Evolutionary conservation across 1,140 invertebrate genomes (phyloP).

Genomic region (Reticulitermes speratus): DNA sequence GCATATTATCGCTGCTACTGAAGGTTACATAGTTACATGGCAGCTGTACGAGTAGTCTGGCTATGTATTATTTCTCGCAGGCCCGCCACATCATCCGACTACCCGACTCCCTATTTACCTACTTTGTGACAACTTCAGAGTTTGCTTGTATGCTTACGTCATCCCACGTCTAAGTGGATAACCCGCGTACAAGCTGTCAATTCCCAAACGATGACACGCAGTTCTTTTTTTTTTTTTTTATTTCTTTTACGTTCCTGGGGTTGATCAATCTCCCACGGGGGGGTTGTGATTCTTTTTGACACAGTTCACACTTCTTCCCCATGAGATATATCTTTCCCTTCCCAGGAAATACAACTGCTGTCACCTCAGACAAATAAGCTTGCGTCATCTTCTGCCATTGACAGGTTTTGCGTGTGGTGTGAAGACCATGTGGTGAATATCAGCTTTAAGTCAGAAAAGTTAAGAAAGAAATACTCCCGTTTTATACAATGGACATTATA

Average conservation of each 20-base stretch:
- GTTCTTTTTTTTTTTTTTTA: not conserved
- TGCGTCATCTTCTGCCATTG: not conserved
- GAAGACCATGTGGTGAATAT: too few species aligned
- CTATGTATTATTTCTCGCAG: too few species aligned
- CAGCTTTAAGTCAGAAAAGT: too few species aligned
- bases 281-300: constrained; percentile 8
- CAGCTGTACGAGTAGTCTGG: too few species aligned
- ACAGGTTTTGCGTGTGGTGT: not conserved
- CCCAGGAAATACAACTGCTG: not conserved
- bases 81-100: too few species aligned
- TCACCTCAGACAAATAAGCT: constrained; percentile 1
- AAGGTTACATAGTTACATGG: too few species aligned
- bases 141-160: not conserved
- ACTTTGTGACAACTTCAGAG: too few species aligned
- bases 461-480: too few species aligned
- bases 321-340: not conserved
- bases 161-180: not conserved
- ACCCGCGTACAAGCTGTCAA: not conserved
- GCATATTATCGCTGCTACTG: too few species aligned
- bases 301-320: not conserved
- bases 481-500: too few species aligned
- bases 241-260: not conserved
- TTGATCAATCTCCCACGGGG: not conserved
- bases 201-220: not conserved
- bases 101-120: too few species aligned